phyloP scores from a whole-genome alignment of 2,888 invertebrate species.

The Sarcophaga carnaria region DNA sequence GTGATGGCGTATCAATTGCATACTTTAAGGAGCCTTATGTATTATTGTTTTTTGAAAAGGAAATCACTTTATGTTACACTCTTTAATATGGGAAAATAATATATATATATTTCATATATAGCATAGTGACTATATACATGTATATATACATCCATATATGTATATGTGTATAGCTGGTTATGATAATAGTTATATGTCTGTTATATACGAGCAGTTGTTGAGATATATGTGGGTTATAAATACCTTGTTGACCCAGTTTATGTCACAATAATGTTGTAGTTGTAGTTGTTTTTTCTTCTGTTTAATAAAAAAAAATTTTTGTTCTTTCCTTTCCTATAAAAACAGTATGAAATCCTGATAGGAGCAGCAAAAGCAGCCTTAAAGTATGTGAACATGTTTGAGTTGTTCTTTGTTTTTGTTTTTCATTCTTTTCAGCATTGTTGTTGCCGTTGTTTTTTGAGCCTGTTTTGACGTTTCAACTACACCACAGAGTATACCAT shows the following conservation, averaged over 20 bases:
- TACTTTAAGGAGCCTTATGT: not conserved
- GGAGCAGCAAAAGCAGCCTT: not conserved
- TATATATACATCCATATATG: too few relatives aligned
- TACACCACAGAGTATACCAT: constrained; percentile 42
- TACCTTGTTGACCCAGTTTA: constrained; percentile 66
- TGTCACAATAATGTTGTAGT: constrained; percentile 32
- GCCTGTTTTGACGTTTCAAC: constrained; percentile 50
- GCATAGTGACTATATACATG: too few relatives aligned
- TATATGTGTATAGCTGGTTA: not conserved
- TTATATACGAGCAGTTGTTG: not conserved
- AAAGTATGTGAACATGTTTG: not conserved
- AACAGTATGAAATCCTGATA: not conserved
- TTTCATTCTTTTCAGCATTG: not conserved
- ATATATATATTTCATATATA: not conserved
- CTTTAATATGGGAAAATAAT: not conserved
- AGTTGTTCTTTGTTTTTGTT: not conserved
- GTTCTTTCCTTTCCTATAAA: constrained; percentile 1
- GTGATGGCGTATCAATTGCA: not conserved
- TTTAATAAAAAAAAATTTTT: not conserved
- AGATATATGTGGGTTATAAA: constrained; percentile 56
- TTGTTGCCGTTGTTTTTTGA: constrained; percentile 21
- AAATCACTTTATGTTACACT: not conserved
- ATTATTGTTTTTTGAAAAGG: not conserved
- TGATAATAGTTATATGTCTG: not conserved
- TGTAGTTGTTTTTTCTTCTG: constrained; percentile 32